Base-by-base conservation (phyloP, 2,797 vertebrate species). In the Buceros bicornis region DNA sequence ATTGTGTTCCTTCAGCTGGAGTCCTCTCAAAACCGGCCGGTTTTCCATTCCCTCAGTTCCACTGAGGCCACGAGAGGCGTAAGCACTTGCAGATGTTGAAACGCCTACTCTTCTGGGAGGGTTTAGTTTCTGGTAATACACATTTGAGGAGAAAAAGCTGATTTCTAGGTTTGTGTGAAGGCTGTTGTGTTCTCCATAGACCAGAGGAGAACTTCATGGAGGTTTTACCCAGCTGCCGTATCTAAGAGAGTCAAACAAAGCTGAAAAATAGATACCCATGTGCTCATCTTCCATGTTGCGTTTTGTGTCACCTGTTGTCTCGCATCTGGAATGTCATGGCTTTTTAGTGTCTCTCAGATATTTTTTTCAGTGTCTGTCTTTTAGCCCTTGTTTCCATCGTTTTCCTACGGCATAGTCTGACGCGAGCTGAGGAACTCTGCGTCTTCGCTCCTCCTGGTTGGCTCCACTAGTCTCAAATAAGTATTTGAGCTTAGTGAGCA, bases 1-100 rank as follows among this genome's bases (percentile, higher is more conserved):
- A 28, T 70, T 74, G 45, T 76, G 8, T 40, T 78, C 70, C 77
- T 81, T 42, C n/a, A 14, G 69, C 2, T 87, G 89, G 87, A 83
- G 56, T 29, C 45, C 58, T 79, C 78, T 76, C 84, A 53, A 89
- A 87, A 70, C 60, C 3, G 3, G 42, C 71, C 2, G 7, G 13
- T 84, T 81, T 92, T 70, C 83, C 86, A 22, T 43, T 47, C 81
- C 82, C 88, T 94, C 56, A 3, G 64, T 69, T 56, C 37, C 60
- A 4, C 65, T 26, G 81, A 25, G 84, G 77, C 86, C 81, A 29
- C 33, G 6, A 48, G 79, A 51, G 72, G 60, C 10, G 5, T 87
- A 72, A 87, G 73, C 26, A 2, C 19, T 70, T 96, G 89, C 94
- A 93, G 95, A 83, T 90, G 90, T 64, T 37, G 79, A 50, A 89